Evolutionary conservation across 2,797 vertebrate species (phyloP).

Genomic region (Cossypha niveicapilla): DNA sequence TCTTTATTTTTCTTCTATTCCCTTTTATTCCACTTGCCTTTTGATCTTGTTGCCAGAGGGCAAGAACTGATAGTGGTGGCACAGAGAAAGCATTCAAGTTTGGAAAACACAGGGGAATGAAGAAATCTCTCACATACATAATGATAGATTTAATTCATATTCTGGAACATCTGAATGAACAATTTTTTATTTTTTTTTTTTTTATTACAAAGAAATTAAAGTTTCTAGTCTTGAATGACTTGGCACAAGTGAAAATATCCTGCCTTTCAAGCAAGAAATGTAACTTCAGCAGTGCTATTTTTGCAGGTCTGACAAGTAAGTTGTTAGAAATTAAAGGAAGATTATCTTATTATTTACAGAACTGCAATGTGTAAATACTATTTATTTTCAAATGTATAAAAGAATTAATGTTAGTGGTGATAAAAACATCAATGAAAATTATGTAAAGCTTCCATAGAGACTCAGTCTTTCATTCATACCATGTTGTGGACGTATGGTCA

Average conservation of each 20-base stretch:
- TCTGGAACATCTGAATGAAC: background rate
- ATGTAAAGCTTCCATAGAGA: background rate
- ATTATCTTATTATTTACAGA: background rate
- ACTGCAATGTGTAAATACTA: background rate
- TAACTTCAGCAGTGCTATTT: background rate
- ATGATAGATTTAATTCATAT: background rate
- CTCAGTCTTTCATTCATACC: background rate
- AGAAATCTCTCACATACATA: background rate
- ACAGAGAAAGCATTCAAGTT: background rate
- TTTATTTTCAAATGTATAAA: background rate
- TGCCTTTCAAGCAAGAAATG: background rate
- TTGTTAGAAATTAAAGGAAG: background rate
- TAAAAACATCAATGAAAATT: background rate
- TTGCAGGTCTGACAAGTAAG: background rate
- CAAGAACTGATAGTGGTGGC: background rate
- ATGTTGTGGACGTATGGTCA: background rate
- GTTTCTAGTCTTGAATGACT: background rate
- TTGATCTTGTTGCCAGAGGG: constrained; percentile 20
- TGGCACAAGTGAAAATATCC: background rate
- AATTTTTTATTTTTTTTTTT: background rate
- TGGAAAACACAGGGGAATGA: background rate
- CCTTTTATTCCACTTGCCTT: background rate
- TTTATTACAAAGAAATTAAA: background rate
- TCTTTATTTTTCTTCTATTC: background rate
- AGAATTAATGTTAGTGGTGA: background rate